Conservation (phyloP, 1,140 invertebrate species). For the Dysdera silvatica region DNA sequence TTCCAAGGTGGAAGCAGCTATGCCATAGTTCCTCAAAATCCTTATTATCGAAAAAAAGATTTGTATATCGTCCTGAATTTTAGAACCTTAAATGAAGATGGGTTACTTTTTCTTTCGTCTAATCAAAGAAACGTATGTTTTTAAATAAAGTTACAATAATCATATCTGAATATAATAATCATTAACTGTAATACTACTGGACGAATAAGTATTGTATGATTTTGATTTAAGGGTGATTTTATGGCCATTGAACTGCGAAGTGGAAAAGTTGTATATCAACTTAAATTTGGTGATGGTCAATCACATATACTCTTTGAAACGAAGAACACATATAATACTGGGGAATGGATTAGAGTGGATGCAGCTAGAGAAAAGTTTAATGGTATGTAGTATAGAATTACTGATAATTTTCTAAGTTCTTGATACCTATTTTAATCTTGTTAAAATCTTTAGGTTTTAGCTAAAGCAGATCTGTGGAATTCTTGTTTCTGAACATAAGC, state of each 20-base stretch:
- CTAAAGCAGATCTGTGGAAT: too few species aligned
- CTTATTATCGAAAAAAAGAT: constrained; percentile 59
- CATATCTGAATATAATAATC: too few species aligned
- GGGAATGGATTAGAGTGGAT: constrained; percentile 66
- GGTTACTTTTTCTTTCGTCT: constrained; percentile 71
- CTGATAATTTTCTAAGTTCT: too few species aligned
- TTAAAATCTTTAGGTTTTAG: too few species aligned
- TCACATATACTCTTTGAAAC: constrained; percentile 49
- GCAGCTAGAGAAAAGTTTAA: constrained; percentile 45
- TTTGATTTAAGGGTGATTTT: constrained; percentile 57
- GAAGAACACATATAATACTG: constrained; percentile 67
- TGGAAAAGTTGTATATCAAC: constrained; percentile 63
- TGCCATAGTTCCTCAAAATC: constrained; percentile 55
- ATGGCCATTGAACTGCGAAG: constrained; percentile 65
- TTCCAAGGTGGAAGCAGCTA: constrained; percentile 76
- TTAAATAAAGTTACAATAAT: too few species aligned
- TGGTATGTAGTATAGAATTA: too few species aligned
- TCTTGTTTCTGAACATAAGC: too few species aligned
- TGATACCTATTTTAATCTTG: too few species aligned
- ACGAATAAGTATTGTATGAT: background rate
- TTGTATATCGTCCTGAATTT: constrained; percentile 73
- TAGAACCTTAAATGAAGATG: constrained; percentile 77
- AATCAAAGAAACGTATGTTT: constrained; percentile 50
- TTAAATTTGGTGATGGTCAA: constrained; percentile 50
- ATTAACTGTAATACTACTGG: too few species aligned